Percentiles rank a stretch among this genome's conserved stretches.
Evolutionary conservation across 2,113 vertebrate genomes (phyloP).

Genomic region (Lutjanus erythropterus): DNA sequence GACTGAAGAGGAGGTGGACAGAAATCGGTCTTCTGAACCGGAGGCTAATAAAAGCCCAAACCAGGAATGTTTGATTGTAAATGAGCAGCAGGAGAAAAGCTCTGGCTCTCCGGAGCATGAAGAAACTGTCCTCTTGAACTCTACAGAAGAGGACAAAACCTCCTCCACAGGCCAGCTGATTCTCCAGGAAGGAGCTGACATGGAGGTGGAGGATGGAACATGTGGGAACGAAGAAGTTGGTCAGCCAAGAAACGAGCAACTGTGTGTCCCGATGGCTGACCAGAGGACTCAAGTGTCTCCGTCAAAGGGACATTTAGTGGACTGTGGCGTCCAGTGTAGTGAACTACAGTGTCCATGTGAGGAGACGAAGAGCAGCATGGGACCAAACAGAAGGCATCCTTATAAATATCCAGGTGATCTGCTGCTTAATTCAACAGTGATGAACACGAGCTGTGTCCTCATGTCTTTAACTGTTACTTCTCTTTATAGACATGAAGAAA

Average conservation of each 20-base stretch:
- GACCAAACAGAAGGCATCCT: neutral
- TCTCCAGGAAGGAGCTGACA: neutral
- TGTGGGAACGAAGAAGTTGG: neutral
- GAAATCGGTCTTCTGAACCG: slow-evolving; percentile 64
- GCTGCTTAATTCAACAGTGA: neutral
- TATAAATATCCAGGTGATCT: slow-evolving; percentile 50
- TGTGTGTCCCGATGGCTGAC: neutral
- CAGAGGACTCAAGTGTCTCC: slow-evolving; percentile 1
- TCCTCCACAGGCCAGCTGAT: rapidly evolving
- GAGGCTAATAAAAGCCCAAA: slow-evolving; percentile 62
- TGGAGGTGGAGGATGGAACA: neutral
- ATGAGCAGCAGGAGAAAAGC: slow-evolving; percentile 12
- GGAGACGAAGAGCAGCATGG: neutral
- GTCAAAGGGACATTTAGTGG: slow-evolving; percentile 47
- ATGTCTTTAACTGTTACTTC: neutral
- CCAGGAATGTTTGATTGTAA: slow-evolving; percentile 11
- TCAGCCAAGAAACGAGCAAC: neutral
- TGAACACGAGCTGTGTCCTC: too few species aligned
- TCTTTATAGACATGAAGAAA: slow-evolving; percentile 28
- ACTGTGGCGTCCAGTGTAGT: slow-evolving; percentile 66
- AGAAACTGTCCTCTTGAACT: neutral
- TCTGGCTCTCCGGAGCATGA: neutral
- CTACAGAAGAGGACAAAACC: neutral
- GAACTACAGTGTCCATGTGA: slow-evolving; percentile 23
- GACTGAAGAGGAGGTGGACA: slow-evolving; percentile 1